phyloP scores from a whole-genome alignment of 2,113 vertebrate species.

The Pedetes capensis region DNA sequence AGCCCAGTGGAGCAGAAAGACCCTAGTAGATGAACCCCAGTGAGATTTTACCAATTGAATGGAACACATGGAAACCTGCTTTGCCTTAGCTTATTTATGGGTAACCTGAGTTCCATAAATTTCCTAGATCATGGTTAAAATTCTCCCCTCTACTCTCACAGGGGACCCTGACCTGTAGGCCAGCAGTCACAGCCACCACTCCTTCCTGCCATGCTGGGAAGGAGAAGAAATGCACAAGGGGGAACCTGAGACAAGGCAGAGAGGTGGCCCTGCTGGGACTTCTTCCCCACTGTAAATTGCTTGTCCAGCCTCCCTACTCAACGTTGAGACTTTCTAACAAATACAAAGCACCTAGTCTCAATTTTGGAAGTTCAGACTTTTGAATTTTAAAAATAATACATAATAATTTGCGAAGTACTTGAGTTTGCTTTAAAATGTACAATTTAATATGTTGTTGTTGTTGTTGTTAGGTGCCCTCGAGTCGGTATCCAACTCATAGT shows the following conservation, averaged over 20 bases:
- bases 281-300: background rate
- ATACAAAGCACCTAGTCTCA: background rate
- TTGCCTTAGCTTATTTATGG: background rate
- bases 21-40: background rate
- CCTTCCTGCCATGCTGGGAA: background rate
- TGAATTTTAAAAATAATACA: conserved; percentile 18
- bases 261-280: background rate
- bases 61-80: background rate
- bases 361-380: background rate
- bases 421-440: conserved; percentile 1
- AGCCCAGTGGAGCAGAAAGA: background rate
- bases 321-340: background rate
- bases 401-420: background rate
- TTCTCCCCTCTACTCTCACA: background rate
- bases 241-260: background rate
- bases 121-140: background rate
- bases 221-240: background rate
- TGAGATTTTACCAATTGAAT: background rate
- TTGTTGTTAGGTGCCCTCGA: too few relatives aligned
- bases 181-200: background rate
- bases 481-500: too few relatives aligned
- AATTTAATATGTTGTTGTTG: background rate
- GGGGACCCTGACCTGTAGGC: background rate
- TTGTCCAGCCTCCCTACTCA: background rate
- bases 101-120: background rate